Percentiles rank a stretch among this genome's conserved stretches.
Evolutionary conservation across 2,888 invertebrate species (phyloP).

Genomic region (Leistus spinibarbis): DNA sequence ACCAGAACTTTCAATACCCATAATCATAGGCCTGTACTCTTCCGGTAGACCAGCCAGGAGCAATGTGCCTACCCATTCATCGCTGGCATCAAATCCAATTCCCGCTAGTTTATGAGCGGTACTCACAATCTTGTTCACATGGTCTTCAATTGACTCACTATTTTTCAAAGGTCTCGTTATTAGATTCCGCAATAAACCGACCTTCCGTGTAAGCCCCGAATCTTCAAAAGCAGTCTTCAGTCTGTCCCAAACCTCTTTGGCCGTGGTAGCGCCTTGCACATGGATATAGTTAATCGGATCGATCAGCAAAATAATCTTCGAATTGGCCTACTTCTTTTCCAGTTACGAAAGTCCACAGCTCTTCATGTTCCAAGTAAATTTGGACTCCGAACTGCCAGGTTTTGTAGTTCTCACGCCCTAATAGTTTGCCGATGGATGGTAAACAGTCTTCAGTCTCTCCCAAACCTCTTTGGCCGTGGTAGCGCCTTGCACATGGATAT

Average conservation of each 20-base stretch:
- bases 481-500: neutral
- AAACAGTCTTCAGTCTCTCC: too few species aligned
- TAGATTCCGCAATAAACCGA: too few species aligned
- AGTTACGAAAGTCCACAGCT: too few species aligned
- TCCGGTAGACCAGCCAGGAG: conserved; percentile 46
- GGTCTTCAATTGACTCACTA: too few species aligned
- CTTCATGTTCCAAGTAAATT: too few species aligned
- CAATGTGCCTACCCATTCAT: conserved; percentile 45
- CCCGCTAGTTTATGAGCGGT: neutral
- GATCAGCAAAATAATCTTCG: neutral
- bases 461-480: neutral
- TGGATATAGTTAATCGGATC: neutral
- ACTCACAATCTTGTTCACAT: too few species aligned
- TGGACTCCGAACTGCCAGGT: too few species aligned
- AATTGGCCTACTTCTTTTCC: neutral
- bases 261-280: neutral
- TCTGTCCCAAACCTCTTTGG: neutral
- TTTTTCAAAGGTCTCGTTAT: too few species aligned
- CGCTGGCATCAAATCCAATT: conserved; percentile 42
- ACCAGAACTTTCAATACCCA: conserved; percentile 43
- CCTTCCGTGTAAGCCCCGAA: too few species aligned
- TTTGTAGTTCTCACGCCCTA: too few species aligned
- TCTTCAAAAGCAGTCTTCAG: too few species aligned
- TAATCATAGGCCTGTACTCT: conserved; percentile 46
- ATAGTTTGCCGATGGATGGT: too few species aligned